phyloP scores from a whole-genome alignment of 2,888 invertebrate species.

The Melieria crassipennis region DNA sequence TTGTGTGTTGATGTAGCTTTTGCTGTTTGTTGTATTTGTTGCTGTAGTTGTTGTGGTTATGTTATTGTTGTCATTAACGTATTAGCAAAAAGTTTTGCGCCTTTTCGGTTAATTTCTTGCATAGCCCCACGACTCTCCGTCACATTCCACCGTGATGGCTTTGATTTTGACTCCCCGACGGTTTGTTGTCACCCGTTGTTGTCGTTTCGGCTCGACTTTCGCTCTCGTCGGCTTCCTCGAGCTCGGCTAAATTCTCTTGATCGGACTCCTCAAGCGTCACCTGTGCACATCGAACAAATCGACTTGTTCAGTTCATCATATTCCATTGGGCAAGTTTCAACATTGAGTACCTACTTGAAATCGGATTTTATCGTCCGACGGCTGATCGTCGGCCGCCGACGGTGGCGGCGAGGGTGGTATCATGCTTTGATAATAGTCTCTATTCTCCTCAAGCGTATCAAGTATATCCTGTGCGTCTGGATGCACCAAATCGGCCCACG shows the following conservation, averaged over 20 bases:
- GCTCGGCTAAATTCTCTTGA: constrained; percentile 69
- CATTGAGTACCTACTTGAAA: constrained; percentile 70
- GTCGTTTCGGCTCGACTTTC: constrained; percentile 43
- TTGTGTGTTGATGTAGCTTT: constrained; percentile 42
- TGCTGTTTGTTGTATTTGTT: constrained; percentile 39
- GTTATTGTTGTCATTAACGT: constrained; percentile 69
- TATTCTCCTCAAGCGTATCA: constrained; percentile 97
- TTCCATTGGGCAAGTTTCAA: too few relatives aligned
- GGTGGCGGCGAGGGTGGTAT: constrained; percentile 93
- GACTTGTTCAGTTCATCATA: neutral
- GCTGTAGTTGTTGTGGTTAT: constrained; percentile 32
- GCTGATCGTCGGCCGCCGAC: constrained; percentile 68
- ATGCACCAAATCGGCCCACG: constrained; percentile 99
- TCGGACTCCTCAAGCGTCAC: constrained; percentile 84
- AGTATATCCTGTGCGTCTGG: constrained; percentile 98
- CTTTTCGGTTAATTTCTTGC: constrained; percentile 89
- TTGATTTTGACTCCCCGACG: constrained; percentile 68
- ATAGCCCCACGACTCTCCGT: constrained; percentile 92
- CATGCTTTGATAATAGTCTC: constrained; percentile 96
- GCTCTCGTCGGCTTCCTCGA: constrained; percentile 70
- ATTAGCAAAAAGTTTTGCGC: constrained; percentile 90
- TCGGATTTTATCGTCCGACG: constrained; percentile 76
- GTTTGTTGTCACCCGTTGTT: constrained; percentile 52
- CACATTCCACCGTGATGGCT: constrained; percentile 80
- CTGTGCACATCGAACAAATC: constrained; percentile 61